Conservation (phyloP, 2,888 invertebrate genomes). For the Endotricha flammealis region DNA sequence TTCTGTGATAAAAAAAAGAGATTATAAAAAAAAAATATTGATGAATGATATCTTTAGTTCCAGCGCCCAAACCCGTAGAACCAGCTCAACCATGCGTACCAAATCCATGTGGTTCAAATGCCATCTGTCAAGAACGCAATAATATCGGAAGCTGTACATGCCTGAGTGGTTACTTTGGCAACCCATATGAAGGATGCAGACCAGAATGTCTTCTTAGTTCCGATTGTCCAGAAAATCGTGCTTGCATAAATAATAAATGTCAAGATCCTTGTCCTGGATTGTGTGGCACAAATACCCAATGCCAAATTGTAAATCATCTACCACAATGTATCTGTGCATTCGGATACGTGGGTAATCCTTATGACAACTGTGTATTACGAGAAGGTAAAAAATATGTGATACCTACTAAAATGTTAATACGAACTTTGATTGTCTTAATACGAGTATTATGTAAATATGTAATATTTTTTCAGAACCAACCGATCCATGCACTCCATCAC, state of each 20-base stretch:
- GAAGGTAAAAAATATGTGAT: conserved; percentile 42
- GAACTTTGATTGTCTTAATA: no score
- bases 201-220: conserved; percentile 85
- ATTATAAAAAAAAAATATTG: no score
- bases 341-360: conserved; percentile 86
- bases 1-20: no score
- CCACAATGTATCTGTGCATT: conserved; percentile 84
- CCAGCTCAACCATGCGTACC: conserved; percentile 73
- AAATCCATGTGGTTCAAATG: conserved; percentile 82
- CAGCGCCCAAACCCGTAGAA: conserved; percentile 34
- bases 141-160: conserved; percentile 84
- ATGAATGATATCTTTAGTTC: conserved; percentile 22
- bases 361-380: conserved; percentile 50
- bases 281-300: conserved; percentile 86
- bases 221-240: conserved; percentile 81
- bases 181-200: conserved; percentile 83
- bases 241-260: conserved; percentile 83
- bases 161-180: conserved; percentile 82
- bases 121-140: conserved; percentile 82
- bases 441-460: no score
- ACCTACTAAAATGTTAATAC: no score
- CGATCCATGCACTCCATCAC: conserved; percentile 86
- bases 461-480: conserved; percentile 45
- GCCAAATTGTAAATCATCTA: conserved; percentile 85
- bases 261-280: conserved; percentile 85